Evolutionary conservation across 2,888 invertebrate species (phyloP), one percentile per base, ranked within the genome.

Genomic region (Athrips mouffetella): DNA sequence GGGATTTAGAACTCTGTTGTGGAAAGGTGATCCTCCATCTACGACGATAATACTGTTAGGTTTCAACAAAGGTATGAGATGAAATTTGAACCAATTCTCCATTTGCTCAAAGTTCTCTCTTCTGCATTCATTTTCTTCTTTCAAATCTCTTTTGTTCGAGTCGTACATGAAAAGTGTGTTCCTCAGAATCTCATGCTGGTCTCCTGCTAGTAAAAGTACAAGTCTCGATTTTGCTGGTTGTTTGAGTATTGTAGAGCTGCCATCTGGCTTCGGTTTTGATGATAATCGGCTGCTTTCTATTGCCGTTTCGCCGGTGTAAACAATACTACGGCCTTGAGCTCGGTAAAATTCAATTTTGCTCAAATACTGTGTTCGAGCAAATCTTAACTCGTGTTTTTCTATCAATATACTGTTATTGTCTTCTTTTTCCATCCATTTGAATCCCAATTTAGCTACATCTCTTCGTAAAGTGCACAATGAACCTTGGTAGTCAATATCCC

Each of bases 401-500:
- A 67, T 55, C 13, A 66, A 47, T 41, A 67, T 59, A 41, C 62
- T 64, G 30, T 59, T 66, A 31, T 58, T 64, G 37, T 66, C 63
- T n/a, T 63, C 64, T 46, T 62, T 66, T 21, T 63, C 66, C 46
- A 63, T 60, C 67, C 67, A 65, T 55, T 62, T 64, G 46, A 68
- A 66, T 15, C 66, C 67, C 27, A 67, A 53, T 42, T 60, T 67
- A 2, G 57, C 54, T 1, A 68, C 62, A 41, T 65, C 64, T 30
- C 64, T 54, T 46, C 67, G 50, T 40, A 68, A 52, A 4, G 66
- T 65, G 50, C 63, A 61, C 3, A 68, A 47, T 0, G 67, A 65
- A 37, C 66, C 66, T 50, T 65, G 66, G 45, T 66, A 66, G 49
- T 66, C 65, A 10, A 66, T 54, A 45, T 66, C 65, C 5, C 59